phyloP scores from a whole-genome alignment of 2,797 vertebrate genomes.

The Anguilla pacifica region DNA sequence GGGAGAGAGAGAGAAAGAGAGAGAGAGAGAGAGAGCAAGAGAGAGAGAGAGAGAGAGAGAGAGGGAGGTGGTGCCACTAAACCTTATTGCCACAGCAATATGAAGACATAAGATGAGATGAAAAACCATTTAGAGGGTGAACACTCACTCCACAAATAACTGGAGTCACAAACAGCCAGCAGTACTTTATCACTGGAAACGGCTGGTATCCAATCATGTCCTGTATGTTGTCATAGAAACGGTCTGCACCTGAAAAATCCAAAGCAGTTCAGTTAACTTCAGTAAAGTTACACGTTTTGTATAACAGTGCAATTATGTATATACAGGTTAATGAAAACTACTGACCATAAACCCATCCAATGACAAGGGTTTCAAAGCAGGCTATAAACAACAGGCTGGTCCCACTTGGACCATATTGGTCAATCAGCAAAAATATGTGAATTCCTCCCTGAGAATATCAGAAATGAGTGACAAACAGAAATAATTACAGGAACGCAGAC shows the following conservation, averaged over 20 bases:
- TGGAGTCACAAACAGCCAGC: conserved; percentile 78
- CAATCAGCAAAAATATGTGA: conserved; percentile 61
- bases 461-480: neutral
- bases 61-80: no score
- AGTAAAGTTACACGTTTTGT: neutral
- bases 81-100: no score
- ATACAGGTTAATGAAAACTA: neutral
- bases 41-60: neutral
- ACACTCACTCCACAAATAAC: conserved; percentile 69
- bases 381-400: conserved; percentile 66
- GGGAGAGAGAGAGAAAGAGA: neutral
- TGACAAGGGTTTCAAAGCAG: conserved; percentile 57
- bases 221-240: conserved; percentile 77
- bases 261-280: conserved; percentile 12
- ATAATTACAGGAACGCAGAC: neutral
- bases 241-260: conserved; percentile 69
- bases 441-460: conserved; percentile 63
- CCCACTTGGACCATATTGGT: conserved; percentile 59
- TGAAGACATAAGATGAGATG: no score
- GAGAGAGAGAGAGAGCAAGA: neutral
- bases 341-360: conserved; percentile 67
- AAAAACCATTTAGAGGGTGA: neutral
- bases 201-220: conserved; percentile 78
- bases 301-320: neutral
- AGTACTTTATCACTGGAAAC: conserved; percentile 70